Conservation (phyloP, 2,797 vertebrate species). For the Linurgus olivaceus region DNA sequence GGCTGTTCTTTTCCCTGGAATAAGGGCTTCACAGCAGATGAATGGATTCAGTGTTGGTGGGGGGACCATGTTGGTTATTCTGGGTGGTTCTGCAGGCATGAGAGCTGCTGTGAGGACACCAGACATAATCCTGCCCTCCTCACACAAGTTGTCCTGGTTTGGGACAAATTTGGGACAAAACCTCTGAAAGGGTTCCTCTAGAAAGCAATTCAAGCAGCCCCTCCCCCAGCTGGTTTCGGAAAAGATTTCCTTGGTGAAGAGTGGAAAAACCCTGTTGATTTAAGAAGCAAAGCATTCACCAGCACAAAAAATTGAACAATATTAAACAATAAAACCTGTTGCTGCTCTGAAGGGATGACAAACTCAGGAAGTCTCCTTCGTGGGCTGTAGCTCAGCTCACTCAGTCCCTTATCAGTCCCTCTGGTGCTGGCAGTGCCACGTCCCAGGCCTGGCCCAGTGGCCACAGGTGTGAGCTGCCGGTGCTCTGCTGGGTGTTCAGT, state of each 20-base stretch:
- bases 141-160: rapidly evolving
- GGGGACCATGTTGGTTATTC: not conserved
- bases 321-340: not conserved
- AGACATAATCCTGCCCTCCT: not conserved
- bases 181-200: not conserved
- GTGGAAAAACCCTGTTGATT: not conserved
- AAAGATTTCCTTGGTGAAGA: not conserved
- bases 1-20: not conserved
- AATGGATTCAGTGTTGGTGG: not conserved
- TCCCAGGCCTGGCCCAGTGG: rapidly evolving
- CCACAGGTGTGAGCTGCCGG: not conserved
- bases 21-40: not conserved
- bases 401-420: not conserved
- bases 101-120: not conserved
- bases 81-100: not conserved
- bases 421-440: rapidly evolving
- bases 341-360: not conserved
- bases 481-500: not conserved
- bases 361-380: rapidly evolving
- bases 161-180: not conserved
- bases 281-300: not conserved
- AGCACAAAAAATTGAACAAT: not conserved
- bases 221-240: not conserved
- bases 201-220: not conserved
- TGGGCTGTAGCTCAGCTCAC: not conserved